Percentiles rank a stretch among this genome's conserved stretches.
phyloP scores from a whole-genome alignment of 1,140 invertebrate genomes.

The Acyrthosiphon pisum region DNA sequence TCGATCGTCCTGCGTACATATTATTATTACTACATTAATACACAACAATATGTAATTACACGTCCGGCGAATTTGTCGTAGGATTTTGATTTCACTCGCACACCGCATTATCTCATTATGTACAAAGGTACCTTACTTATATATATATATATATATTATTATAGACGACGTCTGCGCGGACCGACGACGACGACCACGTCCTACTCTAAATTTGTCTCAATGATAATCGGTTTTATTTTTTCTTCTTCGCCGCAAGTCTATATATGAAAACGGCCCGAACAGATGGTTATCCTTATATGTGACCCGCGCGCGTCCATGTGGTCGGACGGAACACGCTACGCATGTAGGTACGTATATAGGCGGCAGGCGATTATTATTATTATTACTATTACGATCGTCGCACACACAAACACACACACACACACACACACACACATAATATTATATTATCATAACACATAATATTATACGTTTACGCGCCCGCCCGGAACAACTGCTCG shows the following conservation, averaged over 20 bases:
- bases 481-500: conserved; percentile 47
- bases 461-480: not conserved
- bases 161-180: not conserved
- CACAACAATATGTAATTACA: not conserved
- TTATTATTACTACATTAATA: not conserved
- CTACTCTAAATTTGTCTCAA: conserved; percentile 54
- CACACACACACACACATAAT: not conserved
- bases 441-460: not conserved
- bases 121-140: not conserved
- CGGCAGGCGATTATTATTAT: conserved; percentile 1
- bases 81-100: conserved; percentile 28
- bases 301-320: conserved; percentile 27
- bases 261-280: conserved; percentile 47
- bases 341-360: not conserved
- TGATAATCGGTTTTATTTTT: conserved; percentile 56
- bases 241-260: not conserved
- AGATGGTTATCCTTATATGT: conserved; percentile 56
- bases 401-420: not conserved
- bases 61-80: conserved; percentile 37
- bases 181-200: not conserved
- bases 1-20: not conserved
- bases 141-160: not conserved
- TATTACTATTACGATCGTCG: conserved; percentile 8
- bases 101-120: not conserved
- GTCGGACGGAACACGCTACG: not conserved